Evolutionary conservation across 1,140 invertebrate genomes (phyloP).

Genomic region (Centruroides vittatus): DNA sequence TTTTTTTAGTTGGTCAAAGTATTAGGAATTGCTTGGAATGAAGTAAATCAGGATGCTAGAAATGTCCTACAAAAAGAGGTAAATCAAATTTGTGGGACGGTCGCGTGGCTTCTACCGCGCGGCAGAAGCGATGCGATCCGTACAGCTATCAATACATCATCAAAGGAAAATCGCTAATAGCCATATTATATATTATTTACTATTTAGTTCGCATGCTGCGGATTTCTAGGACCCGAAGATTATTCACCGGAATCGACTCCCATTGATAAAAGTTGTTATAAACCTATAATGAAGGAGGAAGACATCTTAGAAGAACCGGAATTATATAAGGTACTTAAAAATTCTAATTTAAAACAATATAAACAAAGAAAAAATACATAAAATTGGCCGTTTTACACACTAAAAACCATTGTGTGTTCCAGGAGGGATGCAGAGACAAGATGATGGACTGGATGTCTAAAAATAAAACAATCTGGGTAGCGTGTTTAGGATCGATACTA

Average conservation of each 20-base stretch:
- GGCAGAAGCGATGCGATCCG: too few species aligned
- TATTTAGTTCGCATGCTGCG: slow-evolving; percentile 32
- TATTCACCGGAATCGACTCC: slow-evolving; percentile 31
- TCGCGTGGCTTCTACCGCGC: too few species aligned
- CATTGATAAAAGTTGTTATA: slow-evolving; percentile 32
- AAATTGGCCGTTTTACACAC: too few species aligned
- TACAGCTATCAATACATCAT: too few species aligned
- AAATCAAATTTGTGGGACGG: slow-evolving; percentile 12
- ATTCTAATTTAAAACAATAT: slow-evolving; percentile 8
- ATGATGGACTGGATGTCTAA: slow-evolving; percentile 27
- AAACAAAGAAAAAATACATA: background rate
- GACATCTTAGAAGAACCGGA: slow-evolving; percentile 4
- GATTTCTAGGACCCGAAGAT: slow-evolving; percentile 31
- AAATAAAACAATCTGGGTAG: slow-evolving; percentile 27
- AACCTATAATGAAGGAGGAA: background rate
- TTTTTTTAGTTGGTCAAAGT: slow-evolving; percentile 13
- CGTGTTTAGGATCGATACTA: slow-evolving; percentile 20
- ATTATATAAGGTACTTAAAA: slow-evolving; percentile 3
- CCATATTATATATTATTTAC: too few species aligned
- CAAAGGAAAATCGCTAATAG: too few species aligned
- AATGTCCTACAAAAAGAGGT: slow-evolving; percentile 32
- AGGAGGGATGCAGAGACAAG: slow-evolving; percentile 28
- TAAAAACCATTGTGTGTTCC: background rate
- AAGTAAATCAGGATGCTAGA: slow-evolving; percentile 31
- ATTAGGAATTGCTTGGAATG: slow-evolving; percentile 30